These are phyloP conservation scores for Amblyopsis rosae DNA, from an alignment of 2,113 vertebrate genomes.

Conservation along the genomic window DNA sequence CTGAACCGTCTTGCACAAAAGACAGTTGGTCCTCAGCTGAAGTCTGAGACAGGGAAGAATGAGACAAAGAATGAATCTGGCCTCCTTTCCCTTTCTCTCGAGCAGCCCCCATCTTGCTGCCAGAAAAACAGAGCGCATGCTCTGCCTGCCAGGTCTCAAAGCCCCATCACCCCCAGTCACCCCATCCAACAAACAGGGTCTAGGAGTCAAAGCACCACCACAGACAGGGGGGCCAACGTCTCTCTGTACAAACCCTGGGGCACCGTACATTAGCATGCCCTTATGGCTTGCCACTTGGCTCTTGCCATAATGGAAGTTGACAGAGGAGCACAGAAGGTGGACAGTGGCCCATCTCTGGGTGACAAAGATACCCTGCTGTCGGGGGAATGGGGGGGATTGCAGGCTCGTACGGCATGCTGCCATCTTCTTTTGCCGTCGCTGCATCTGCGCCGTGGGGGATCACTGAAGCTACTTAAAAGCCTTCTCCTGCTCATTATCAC, in stretches of 20 bases:
- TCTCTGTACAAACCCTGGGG: slow-evolving; percentile 22
- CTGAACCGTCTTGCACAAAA: slow-evolving; percentile 3
- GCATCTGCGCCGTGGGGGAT: slow-evolving; percentile 37
- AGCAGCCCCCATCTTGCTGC: neutral
- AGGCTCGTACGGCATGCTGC: slow-evolving; percentile 14
- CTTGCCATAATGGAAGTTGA: slow-evolving; percentile 44
- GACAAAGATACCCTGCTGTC: slow-evolving; percentile 48
- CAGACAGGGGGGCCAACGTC: too few species aligned
- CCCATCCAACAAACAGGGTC: slow-evolving; percentile 46
- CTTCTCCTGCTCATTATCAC: slow-evolving; percentile 45
- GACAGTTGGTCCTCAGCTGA: slow-evolving; percentile 13
- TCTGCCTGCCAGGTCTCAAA: slow-evolving; percentile 18
- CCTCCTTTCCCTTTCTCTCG: slow-evolving; percentile 9
- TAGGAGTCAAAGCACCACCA: slow-evolving; percentile 39
- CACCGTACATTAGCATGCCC: slow-evolving; percentile 57
- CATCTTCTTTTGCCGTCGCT: slow-evolving; percentile 22
- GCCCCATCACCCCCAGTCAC: slow-evolving; percentile 35
- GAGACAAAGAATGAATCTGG: slow-evolving; percentile 27
- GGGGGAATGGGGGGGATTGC: slow-evolving; percentile 3
- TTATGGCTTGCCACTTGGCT: slow-evolving; percentile 33
- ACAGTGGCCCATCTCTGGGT: slow-evolving; percentile 36
- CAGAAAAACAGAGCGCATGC: slow-evolving; percentile 10
- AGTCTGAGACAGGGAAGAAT: neutral
- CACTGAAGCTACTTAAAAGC: slow-evolving; percentile 35
- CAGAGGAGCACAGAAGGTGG: slow-evolving; percentile 52